A percentile compares a stretch with the other conserved stretches of the same genome.
Evolutionary conservation across 2,797 vertebrate genomes (phyloP).

Genomic region (Phataginus tricuspis): DNA sequence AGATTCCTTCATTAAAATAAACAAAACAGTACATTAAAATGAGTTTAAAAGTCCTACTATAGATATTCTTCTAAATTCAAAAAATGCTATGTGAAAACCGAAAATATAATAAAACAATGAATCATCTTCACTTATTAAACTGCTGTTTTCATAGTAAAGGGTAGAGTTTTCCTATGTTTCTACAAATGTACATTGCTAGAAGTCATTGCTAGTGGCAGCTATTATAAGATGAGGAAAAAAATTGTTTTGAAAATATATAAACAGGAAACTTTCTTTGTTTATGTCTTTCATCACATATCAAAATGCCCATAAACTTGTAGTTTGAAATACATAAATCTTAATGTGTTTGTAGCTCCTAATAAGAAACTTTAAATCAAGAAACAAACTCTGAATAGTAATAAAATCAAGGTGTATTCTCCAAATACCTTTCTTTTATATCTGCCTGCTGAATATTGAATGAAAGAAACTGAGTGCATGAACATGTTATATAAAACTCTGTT

Average conservation of each 20-base stretch:
- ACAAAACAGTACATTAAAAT: neutral
- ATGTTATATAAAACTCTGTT: slow-evolving; percentile 36
- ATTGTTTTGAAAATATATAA: neutral
- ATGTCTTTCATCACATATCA: neutral
- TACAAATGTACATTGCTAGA: neutral
- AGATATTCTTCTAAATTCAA: neutral
- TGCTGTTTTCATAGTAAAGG: slow-evolving; percentile 1
- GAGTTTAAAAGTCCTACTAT: neutral
- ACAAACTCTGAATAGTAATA: neutral
- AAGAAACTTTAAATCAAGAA: slow-evolving; percentile 29
- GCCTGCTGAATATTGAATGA: neutral
- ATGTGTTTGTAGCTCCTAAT: neutral
- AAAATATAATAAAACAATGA: neutral
- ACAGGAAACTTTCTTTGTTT: neutral
- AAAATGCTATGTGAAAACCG: neutral
- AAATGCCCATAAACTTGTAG: neutral
- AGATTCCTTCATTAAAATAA: slow-evolving; percentile 48
- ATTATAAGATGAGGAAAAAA: neutral
- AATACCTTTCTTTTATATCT: slow-evolving; percentile 24
- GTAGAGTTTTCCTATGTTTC: slow-evolving; percentile 21
- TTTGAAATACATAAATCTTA: slow-evolving; percentile 46
- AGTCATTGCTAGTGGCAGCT: neutral
- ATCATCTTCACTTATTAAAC: neutral
- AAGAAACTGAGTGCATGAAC: neutral
- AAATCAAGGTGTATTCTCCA: slow-evolving; percentile 24